A percentile compares a stretch with the other conserved stretches of the same genome.
These are phyloP conservation scores for Scopus umbretta DNA, from an alignment of 2,113 vertebrate genomes.

Conservation along the genomic window DNA sequence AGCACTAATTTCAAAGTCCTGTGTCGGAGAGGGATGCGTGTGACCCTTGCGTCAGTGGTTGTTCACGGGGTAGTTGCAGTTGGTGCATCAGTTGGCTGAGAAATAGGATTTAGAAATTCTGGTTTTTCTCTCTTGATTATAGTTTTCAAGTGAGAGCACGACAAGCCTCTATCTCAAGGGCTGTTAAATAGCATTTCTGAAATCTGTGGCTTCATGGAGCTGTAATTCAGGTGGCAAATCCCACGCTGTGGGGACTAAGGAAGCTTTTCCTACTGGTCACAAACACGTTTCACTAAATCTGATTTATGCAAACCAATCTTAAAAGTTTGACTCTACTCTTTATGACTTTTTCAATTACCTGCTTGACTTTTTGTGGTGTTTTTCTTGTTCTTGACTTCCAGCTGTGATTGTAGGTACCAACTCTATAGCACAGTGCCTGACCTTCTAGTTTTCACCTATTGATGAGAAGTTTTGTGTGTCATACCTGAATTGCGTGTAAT, in stretches of 20 bases:
- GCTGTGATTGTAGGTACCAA: background rate
- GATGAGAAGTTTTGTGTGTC: rapidly evolving
- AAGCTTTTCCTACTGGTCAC: background rate
- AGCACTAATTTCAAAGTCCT: background rate
- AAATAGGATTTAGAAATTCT: background rate
- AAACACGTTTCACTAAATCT: rapidly evolving
- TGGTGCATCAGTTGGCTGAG: background rate
- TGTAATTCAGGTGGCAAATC: background rate
- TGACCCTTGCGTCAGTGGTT: background rate
- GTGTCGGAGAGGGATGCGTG: background rate
- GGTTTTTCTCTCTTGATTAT: background rate
- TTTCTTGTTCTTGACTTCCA: background rate
- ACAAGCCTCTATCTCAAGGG: background rate
- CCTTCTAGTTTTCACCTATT: background rate
- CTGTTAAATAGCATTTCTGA: background rate
- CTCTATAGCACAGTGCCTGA: background rate
- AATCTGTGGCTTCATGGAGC: background rate
- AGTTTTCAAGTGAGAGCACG: background rate
- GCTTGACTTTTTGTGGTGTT: background rate
- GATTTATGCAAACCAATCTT: background rate
- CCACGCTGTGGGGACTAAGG: rapidly evolving
- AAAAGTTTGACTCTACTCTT: background rate
- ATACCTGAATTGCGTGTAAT: background rate
- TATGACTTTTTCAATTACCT: background rate
- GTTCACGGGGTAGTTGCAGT: background rate